Conservation (phyloP, 2,113 vertebrate species). For the Chascanopsetta lugubris region DNA sequence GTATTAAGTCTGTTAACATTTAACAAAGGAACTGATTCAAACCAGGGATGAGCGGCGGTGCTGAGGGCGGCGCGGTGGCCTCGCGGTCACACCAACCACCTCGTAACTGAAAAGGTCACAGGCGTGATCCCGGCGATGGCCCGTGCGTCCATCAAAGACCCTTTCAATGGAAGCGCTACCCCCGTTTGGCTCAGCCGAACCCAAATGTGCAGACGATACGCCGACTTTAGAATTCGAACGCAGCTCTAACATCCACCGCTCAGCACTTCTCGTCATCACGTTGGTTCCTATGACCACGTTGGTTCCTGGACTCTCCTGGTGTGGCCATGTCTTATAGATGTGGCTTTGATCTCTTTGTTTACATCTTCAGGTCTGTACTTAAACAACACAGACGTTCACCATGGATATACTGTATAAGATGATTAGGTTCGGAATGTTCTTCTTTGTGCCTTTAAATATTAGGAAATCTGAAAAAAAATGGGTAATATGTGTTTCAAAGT, state of each 20-base stretch:
- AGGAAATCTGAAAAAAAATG: too few relatives aligned
- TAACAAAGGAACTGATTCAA: conserved; percentile 42
- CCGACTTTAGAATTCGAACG: neutral
- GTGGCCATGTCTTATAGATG: too few relatives aligned
- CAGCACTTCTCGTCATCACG: conserved; percentile 13
- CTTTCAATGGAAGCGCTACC: conserved; percentile 29
- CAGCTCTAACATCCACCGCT: conserved; percentile 5
- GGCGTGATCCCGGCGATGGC: conserved; percentile 38
- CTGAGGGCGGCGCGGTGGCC: conserved; percentile 55
- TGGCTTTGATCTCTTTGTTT: too few relatives aligned
- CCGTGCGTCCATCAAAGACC: conserved; percentile 50
- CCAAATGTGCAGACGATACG: conserved; percentile 31
- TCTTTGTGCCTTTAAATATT: too few relatives aligned
- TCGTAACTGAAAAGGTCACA: conserved; percentile 60
- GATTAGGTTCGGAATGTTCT: too few relatives aligned
- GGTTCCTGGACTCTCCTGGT: too few relatives aligned
- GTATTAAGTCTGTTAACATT: conserved; percentile 63
- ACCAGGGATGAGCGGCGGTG: conserved; percentile 37
- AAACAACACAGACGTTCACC: too few relatives aligned
- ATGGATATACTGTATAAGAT: too few relatives aligned
- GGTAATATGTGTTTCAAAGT: too few relatives aligned
- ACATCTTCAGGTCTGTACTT: too few relatives aligned
- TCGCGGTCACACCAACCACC: conserved; percentile 56
- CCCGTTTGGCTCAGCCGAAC: conserved; percentile 31
- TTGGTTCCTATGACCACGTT: neutral